These are phyloP conservation scores for Argentina silus DNA, from an alignment of 2,797 vertebrate species.

Conservation along the genomic window DNA sequence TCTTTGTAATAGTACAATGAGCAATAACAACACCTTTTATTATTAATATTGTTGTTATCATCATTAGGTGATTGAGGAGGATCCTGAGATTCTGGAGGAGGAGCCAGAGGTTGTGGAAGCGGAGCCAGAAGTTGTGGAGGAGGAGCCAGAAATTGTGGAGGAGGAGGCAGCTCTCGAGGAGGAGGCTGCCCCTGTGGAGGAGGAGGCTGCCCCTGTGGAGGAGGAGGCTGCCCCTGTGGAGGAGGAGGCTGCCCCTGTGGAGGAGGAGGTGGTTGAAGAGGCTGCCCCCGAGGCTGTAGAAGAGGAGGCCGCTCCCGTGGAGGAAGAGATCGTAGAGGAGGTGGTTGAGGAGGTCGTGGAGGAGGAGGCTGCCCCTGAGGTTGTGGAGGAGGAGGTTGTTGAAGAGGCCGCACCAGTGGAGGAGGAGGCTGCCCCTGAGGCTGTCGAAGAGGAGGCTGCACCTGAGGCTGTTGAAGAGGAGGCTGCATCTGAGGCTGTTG, in stretches of 20 bases:
- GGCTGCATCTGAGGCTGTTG: neutral
- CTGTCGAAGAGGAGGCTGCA: neutral
- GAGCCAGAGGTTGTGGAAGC: conserved; percentile 13
- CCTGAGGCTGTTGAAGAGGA: neutral
- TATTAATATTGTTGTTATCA: neutral
- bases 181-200: conserved; percentile 3
- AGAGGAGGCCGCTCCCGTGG: conserved; percentile 7
- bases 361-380: conserved; percentile 12
- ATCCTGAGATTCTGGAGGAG: conserved; percentile 67
- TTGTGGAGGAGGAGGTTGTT: neutral
- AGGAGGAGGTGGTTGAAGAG: conserved; percentile 8
- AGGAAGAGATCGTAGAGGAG: conserved; percentile 7
- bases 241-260: conserved; percentile 17
- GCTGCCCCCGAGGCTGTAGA: no score
- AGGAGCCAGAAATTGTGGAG: neutral
- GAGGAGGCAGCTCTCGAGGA: conserved; percentile 15
- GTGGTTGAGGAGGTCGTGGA: conserved; percentile 4
- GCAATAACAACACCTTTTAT: no score
- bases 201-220: conserved; percentile 17
- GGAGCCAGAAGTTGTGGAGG: conserved; percentile 1
- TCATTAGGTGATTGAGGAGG: conserved; percentile 66
- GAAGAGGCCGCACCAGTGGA: conserved; percentile 10
- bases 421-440: neutral
- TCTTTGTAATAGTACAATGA: no score
- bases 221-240: neutral